Evolutionary conservation across 2,888 invertebrate genomes (phyloP).

Genomic region (Tolmerus cingulatus): DNA sequence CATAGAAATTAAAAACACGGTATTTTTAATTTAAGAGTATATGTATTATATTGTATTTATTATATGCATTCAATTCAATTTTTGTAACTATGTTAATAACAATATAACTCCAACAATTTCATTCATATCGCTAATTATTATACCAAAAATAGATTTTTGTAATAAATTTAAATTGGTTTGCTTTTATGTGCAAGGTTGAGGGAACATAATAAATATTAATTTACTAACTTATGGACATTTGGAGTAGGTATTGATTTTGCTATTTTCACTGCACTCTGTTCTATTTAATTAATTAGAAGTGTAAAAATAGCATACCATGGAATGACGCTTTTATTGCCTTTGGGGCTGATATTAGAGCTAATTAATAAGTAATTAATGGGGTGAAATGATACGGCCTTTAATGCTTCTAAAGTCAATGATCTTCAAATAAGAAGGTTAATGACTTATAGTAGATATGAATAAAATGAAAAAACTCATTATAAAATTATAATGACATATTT

Average conservation of each 20-base stretch:
- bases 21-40: too few relatives aligned
- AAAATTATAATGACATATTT: too few relatives aligned
- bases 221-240: not conserved
- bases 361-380: not conserved
- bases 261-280: not conserved
- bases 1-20: too few relatives aligned
- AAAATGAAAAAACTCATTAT: too few relatives aligned
- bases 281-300: not conserved
- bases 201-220: not conserved
- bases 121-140: not conserved
- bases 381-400: not conserved
- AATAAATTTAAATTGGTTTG: not conserved
- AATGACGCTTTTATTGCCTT: not conserved
- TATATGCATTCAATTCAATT: too few relatives aligned
- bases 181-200: not conserved
- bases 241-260: not conserved
- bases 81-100: too few relatives aligned
- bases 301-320: not conserved
- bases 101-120: not conserved
- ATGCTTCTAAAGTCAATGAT: not conserved
- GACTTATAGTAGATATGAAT: too few relatives aligned
- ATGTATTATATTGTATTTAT: too few relatives aligned
- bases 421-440: not conserved
- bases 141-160: not conserved
- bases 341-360: not conserved